Evolutionary conservation across 2,113 vertebrate genomes (phyloP).

Genomic region (Sitta europaea): DNA sequence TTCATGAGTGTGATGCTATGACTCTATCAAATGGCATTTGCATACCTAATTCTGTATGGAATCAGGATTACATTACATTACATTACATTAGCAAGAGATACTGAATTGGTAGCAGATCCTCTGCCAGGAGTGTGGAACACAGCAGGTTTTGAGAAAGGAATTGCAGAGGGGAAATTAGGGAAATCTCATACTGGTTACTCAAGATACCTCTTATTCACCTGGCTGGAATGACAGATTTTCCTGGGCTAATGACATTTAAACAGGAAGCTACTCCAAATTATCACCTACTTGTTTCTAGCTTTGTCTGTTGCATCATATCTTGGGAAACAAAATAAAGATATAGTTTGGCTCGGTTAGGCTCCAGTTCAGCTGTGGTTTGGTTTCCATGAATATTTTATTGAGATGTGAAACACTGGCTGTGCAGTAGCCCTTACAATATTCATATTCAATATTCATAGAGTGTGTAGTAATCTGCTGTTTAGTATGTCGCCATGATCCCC

Average conservation of each 20-base stretch:
- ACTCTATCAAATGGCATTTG: not conserved
- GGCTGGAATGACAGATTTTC: not conserved
- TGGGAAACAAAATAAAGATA: not conserved
- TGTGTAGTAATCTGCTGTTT: not conserved
- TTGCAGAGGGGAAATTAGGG: not conserved
- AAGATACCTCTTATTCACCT: not conserved
- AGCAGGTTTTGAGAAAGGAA: not conserved
- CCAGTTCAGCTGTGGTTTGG: not conserved
- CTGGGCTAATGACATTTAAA: not conserved
- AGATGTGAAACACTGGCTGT: not conserved
- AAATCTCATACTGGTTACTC: not conserved
- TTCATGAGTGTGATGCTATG: not conserved
- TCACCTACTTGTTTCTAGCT: not conserved
- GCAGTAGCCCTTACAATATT: not conserved
- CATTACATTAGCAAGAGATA: not conserved
- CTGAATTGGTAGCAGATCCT: not conserved
- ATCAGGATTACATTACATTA: not conserved
- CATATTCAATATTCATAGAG: no score
- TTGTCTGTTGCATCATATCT: not conserved
- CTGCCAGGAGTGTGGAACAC: not conserved
- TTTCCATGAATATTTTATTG: not conserved
- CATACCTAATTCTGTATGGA: not conserved
- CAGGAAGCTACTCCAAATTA: not conserved
- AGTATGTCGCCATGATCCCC: not conserved
- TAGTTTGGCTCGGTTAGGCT: not conserved